Percentiles rank a stretch among this genome's conserved stretches.
Evolutionary conservation across 1,140 invertebrate genomes (phyloP).

Genomic region (Zaprionus capensis): DNA sequence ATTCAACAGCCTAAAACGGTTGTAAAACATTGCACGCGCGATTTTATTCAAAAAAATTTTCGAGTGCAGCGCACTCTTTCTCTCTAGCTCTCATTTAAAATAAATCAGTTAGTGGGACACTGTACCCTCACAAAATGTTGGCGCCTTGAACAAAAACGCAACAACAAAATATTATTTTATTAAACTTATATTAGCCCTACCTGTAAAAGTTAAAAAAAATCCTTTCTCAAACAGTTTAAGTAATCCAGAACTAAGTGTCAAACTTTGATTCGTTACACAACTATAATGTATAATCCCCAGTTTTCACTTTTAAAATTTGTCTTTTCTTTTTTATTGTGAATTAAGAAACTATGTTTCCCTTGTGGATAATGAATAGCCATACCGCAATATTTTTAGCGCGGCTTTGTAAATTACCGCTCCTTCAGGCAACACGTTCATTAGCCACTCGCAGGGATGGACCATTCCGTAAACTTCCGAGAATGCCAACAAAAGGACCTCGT

Average conservation of each 20-base stretch:
- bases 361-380: neutral
- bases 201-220: no score
- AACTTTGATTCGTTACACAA: neutral
- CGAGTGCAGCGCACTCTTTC: no score
- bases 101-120: no score
- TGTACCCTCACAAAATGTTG: no score
- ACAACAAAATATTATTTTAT: no score
- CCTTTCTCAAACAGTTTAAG: neutral
- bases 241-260: neutral
- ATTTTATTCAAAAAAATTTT: no score
- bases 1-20: no score
- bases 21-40: no score
- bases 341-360: neutral
- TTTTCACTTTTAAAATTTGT: neutral
- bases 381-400: neutral
- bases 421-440: neutral
- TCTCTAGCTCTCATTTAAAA: no score
- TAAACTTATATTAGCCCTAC: no score
- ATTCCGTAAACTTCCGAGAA: constrained; percentile 15
- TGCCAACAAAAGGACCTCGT: constrained; percentile 38
- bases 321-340: neutral
- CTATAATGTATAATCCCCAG: neutral
- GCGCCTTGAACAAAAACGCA: no score
- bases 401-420: neutral
- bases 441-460: constrained; percentile 25